Evolutionary conservation across 1,140 invertebrate genomes (phyloP), one percentile per base, ranked within the genome.

Genomic region (Rhagoletis zephyria): DNA sequence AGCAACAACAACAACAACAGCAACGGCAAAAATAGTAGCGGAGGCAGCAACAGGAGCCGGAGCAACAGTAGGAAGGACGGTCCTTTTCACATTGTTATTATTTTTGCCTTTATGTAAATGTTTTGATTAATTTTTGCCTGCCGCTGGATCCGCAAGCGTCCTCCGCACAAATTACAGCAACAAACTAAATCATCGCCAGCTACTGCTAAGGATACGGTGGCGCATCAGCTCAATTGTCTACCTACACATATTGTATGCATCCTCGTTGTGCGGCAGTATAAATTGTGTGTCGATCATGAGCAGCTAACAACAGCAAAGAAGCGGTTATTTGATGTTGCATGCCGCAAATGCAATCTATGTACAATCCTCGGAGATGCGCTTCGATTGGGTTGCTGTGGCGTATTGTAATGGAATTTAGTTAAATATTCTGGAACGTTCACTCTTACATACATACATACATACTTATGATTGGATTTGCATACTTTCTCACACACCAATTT

Each of bases 51-150:
- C 51, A 56, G 51, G 5, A 56, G n/a, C 81, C 19, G 45, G 14
- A 30, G 45, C 48, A 48, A 30, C 81, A 85, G 19, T 60, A 56
- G 81, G 59, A 30, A 60, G 56, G 30, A 60, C 30, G 56, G 12
- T 60, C 42, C 74, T 85, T 59, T 87, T 67, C 61, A 51, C 86
- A 85, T 87, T 87, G 74, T 87, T 85, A 81, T 81, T 85, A 87
- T 81, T 87, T 87, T 87, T 87, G 74, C 87, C 74, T 87, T 85
- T 87, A 87, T 87, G 70, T 61, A 60, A 85, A 87, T 87, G 87
- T 87, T 87, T 87, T 87, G 87, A 87, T 87, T 87, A 87, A 87
- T 87, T 87, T 87, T 87, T 63, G 74, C 74, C 59, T 85, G 42
- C 85, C 56, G 48, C 74, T 51, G 16, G 6, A 56, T 56, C 45